These are phyloP conservation scores for Acanthisitta chloris DNA, from an alignment of 2,113 vertebrate species.

Conservation along the genomic window DNA sequence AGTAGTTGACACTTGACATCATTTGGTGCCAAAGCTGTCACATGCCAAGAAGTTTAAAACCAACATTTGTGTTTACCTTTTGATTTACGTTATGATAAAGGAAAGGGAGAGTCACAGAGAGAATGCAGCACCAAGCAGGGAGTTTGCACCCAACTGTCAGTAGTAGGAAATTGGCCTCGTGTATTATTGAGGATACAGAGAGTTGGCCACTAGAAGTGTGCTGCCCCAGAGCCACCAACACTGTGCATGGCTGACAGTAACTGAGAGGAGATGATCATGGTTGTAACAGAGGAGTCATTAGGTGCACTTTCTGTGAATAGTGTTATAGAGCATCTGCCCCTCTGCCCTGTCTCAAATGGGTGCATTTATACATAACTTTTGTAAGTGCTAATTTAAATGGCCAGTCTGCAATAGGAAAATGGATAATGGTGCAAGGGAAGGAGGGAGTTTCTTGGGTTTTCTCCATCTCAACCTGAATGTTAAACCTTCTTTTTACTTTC, in stretches of 20 bases:
- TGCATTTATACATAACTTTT: neutral
- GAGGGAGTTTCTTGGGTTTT: neutral
- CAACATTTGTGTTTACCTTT: neutral
- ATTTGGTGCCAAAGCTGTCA: neutral
- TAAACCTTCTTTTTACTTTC: neutral
- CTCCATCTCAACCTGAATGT: neutral
- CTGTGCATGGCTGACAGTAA: neutral
- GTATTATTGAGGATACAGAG: neutral
- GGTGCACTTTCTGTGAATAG: neutral
- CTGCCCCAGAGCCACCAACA: neutral
- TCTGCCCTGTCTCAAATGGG: neutral
- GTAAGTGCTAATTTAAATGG: neutral
- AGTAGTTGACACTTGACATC: neutral
- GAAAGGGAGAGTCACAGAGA: neutral
- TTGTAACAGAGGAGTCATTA: neutral
- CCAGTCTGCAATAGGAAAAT: neutral
- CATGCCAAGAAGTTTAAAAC: neutral
- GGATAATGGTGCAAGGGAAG: neutral
- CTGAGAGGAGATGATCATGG: accelerated
- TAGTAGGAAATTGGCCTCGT: neutral
- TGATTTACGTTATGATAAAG: neutral
- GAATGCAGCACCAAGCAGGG: accelerated
- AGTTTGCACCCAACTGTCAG: neutral
- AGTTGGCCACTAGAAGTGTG: neutral
- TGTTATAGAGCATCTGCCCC: neutral